phyloP scores from a whole-genome alignment of 2,888 invertebrate genomes.

The Drosophila emarginata region DNA sequence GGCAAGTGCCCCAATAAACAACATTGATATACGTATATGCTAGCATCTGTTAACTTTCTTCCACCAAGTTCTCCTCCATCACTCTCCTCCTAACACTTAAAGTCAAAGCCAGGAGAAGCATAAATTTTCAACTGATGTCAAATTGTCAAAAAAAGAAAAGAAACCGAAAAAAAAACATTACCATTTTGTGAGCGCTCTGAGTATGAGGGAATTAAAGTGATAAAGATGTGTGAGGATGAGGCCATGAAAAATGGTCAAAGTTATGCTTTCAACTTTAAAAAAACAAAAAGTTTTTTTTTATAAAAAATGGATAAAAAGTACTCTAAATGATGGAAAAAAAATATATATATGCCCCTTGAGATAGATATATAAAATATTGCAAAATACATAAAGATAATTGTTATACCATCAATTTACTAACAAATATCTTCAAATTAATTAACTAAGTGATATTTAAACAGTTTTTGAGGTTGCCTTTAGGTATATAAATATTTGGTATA shows the following conservation, averaged over 20 bases:
- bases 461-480: no score
- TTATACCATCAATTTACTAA: background rate
- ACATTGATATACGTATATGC: conserved; percentile 34
- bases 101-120: conserved; percentile 17
- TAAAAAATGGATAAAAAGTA: no score
- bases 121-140: conserved; percentile 20
- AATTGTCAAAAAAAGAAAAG: background rate
- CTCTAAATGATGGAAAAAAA: no score
- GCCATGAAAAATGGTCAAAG: background rate
- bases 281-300: no score
- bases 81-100: background rate
- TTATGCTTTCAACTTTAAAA: background rate
- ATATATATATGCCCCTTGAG: background rate
- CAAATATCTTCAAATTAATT: no score
- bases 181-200: background rate
- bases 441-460: no score
- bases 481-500: no score
- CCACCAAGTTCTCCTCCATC: conserved; percentile 2
- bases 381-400: background rate
- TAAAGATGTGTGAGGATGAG: background rate
- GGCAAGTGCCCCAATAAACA: conserved; percentile 53
- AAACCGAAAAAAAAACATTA: no score
- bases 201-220: conserved; percentile 10
- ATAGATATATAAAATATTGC: background rate
- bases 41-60: conserved; percentile 34